Base-by-base conservation (phyloP, 2,888 invertebrate genomes). In the Dryococelus australis region DNA sequence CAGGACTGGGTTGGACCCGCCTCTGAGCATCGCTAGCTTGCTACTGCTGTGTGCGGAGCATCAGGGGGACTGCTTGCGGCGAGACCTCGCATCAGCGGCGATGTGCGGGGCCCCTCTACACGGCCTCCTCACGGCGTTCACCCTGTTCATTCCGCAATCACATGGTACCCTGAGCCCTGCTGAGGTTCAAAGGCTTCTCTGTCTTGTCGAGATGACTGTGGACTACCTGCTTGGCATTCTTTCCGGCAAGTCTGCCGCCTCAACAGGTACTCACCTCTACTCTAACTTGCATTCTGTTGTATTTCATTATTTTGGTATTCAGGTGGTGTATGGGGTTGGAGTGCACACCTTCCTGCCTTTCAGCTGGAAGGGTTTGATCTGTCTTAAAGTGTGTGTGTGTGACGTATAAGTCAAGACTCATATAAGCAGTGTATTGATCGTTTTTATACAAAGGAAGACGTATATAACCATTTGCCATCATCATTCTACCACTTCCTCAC, bases 101-200 rank as follows among this genome's bases (percentile, higher is more conserved):
- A 91, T 91, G 28, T 88, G 91, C 80, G 91, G 91, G 26, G 90
- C 91, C 86, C 93, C 93, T 0, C 91, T 93, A 81, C 93, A 93
- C 90, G 94, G 94, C 88, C 88, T 91, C 16, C 87, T 93, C 10
- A 90, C 90, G 12, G 91, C 91, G 26, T 91, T 90, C 87, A 90
- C 84, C 89, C 90, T 81, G 87, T 90, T 89, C 87, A 89, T 87
- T 90, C 90, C 88, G 88, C 89, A 89, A 86, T 83, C 87, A 87
- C 88, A n/a, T 87, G 90, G 87, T 88, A 28, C 28, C 6, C 65
- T 89, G 79, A 47, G 85, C 13, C 53, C 80, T 12, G 85, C 83
- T 26, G 89, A 90, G 13, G 85, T 85, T 4, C 79, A 86, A 12
- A 88, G 87, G 27, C 85, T 90, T 10, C 53, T 90, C 24, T 43